Base-by-base conservation (phyloP, 2,888 invertebrate species). In the Dromius quadrimaculatus region DNA sequence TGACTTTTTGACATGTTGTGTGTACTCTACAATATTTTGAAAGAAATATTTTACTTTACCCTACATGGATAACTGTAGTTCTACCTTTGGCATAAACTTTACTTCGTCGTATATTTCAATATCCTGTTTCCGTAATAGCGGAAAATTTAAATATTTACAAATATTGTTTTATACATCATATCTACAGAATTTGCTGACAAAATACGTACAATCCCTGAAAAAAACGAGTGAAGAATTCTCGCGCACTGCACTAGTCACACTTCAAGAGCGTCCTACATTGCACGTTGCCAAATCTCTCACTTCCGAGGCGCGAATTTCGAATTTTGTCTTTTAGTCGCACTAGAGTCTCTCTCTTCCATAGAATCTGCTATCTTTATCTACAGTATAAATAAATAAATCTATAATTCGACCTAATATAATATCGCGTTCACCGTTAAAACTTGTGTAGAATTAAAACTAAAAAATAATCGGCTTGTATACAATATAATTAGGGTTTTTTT, bases 11-110 rank as follows among this genome's bases (percentile, higher is more conserved):
- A n/a, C n/a, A n/a, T n/a, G n/a, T n/a, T n/a, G 38, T 66, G 63
- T 63, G 63, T 63, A 41, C 11, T 38, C 57, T 68, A 59, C 41
- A 64, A 54, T 54, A 54, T 47, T 45, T 43, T 43, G 45, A 45
- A 57, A 57, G 57, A 68, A 57, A 47, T 36, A 34, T 50, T 19
- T 50, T 20, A 4, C 20, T 68, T 59, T 78, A 79, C 78, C 81
- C 81, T 81, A 81, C 80, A 81, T 81, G 81, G 82, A 82, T 81
- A 81, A 82, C 77, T 80, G 80, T 78, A 74, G 75, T 79, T n/a
- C 82, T 83, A 83, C 80, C 83, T 83, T 83, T 83, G 83, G 83
- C 83, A 82, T 82, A 80, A 82, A 81, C 81, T 80, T 81, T 81
- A 81, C 77, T 81, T 80, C 78, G 81, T 83, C 82, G 82, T 82